A percentile compares a stretch with the other conserved stretches of the same genome.
Evolutionary conservation across 2,113 vertebrate species (phyloP).

Genomic region (Tachuris rubrigastra): DNA sequence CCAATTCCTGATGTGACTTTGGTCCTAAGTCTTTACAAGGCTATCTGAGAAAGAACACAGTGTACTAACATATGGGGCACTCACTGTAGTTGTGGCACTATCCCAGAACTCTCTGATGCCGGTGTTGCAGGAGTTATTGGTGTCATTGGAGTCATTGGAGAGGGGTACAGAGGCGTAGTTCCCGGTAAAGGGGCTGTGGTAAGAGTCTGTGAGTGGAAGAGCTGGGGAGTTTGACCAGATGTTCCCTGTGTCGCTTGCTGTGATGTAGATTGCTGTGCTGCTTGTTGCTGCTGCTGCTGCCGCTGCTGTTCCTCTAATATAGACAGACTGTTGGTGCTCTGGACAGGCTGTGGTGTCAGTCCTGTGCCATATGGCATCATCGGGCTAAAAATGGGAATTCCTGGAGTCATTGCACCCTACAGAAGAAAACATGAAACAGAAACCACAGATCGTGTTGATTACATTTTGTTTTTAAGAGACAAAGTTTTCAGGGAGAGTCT

Average conservation of each 20-base stretch:
- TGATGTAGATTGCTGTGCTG: slow-evolving; percentile 76
- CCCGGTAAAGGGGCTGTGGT: slow-evolving; percentile 93
- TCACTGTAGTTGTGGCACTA: slow-evolving; percentile 97
- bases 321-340: slow-evolving; percentile 90
- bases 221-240: slow-evolving; percentile 91
- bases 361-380: slow-evolving; percentile 98
- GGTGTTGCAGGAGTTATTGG: slow-evolving; percentile 94
- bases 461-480: neutral
- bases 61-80: slow-evolving; percentile 11
- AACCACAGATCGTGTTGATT: neutral
- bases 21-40: neutral
- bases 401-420: slow-evolving; percentile 94
- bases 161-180: slow-evolving; percentile 88
- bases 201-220: slow-evolving; percentile 93
- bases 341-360: slow-evolving; percentile 94
- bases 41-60: neutral
- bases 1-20: neutral
- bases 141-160: slow-evolving; percentile 95
- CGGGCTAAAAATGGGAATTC: slow-evolving; percentile 91
- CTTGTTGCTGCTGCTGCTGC: slow-evolving; percentile 85
- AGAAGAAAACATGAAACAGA: neutral
- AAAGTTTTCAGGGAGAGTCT: neutral
- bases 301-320: slow-evolving; percentile 93
- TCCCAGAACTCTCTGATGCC: slow-evolving; percentile 95
- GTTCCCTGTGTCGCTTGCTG: slow-evolving; percentile 82